phyloP scores from a whole-genome alignment of 2,888 invertebrate genomes.

The Ganaspis brasiliensis region DNA sequence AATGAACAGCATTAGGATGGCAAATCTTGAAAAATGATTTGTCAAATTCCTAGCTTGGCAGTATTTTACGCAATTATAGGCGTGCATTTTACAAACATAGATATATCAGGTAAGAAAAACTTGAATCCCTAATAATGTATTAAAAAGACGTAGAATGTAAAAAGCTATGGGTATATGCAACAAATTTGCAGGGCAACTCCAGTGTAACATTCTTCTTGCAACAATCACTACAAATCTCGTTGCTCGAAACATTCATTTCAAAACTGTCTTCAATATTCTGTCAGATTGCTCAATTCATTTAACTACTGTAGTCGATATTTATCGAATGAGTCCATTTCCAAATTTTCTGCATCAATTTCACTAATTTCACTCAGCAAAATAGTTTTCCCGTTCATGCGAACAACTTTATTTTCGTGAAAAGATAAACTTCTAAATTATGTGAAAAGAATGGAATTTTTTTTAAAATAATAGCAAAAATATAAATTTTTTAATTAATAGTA shows the following conservation, averaged over 20 bases:
- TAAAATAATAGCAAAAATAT: neutral
- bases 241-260: slow-evolving; percentile 24
- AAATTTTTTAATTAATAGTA: neutral
- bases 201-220: slow-evolving; percentile 12
- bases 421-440: too few relatives aligned
- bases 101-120: slow-evolving; percentile 18
- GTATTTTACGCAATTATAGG: slow-evolving; percentile 27
- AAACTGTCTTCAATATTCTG: slow-evolving; percentile 6
- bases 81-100: slow-evolving; percentile 22
- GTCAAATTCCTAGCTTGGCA: slow-evolving; percentile 10
- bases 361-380: slow-evolving; percentile 40
- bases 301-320: slow-evolving; percentile 24
- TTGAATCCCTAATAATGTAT: neutral
- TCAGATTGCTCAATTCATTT: slow-evolving; percentile 34
- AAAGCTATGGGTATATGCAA: slow-evolving; percentile 37
- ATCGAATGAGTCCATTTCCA: slow-evolving; percentile 20
- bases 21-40: slow-evolving; percentile 4
- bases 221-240: slow-evolving; percentile 21
- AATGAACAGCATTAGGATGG: slow-evolving; percentile 8
- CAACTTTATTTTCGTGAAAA: slow-evolving; percentile 18
- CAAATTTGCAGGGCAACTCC: slow-evolving; percentile 24
- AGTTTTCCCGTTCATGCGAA: slow-evolving; percentile 33
- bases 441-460: too few relatives aligned
- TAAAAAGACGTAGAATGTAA: slow-evolving; percentile 11
- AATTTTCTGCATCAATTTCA: slow-evolving; percentile 33